Percentiles rank a stretch among this genome's conserved stretches.
Conservation (phyloP, 2,888 invertebrate species). For the Erebia epiphron region DNA sequence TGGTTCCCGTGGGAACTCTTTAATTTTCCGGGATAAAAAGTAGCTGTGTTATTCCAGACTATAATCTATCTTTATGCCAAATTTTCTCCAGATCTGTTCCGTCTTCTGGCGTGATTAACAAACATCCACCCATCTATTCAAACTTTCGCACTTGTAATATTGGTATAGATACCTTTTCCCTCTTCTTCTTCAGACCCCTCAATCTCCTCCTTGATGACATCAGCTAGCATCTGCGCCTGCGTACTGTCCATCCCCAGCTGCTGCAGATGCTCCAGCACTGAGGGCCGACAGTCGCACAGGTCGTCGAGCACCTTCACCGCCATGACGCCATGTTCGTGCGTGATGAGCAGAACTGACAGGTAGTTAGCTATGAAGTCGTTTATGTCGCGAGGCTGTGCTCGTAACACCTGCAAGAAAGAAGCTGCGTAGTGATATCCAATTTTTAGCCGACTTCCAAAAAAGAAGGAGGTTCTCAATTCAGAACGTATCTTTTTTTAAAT, state of each 20-base stretch:
- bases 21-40: too few species aligned
- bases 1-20: too few species aligned
- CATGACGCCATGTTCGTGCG: conserved; percentile 83
- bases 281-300: conserved; percentile 70
- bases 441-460: too few species aligned
- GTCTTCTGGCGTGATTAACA: too few species aligned
- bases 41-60: too few species aligned
- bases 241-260: conserved; percentile 52
- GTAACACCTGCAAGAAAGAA: conserved; percentile 84
- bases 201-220: conserved; percentile 65
- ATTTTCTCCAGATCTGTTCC: too few species aligned
- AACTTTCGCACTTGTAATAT: too few species aligned
- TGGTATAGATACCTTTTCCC: conserved; percentile 58
- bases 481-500: too few species aligned
- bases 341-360: conserved; percentile 86
- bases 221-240: conserved; percentile 51
- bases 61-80: too few species aligned
- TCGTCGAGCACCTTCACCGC: conserved; percentile 70
- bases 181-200: conserved; percentile 53
- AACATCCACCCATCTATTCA: too few species aligned
- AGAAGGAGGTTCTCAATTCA: too few species aligned
- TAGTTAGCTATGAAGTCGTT: conserved; percentile 89
- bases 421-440: too few species aligned
- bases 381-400: conserved; percentile 85
- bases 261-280: conserved; percentile 65